phyloP scores from a whole-genome alignment of 2,888 invertebrate species.

The Conistra vaccinii region DNA sequence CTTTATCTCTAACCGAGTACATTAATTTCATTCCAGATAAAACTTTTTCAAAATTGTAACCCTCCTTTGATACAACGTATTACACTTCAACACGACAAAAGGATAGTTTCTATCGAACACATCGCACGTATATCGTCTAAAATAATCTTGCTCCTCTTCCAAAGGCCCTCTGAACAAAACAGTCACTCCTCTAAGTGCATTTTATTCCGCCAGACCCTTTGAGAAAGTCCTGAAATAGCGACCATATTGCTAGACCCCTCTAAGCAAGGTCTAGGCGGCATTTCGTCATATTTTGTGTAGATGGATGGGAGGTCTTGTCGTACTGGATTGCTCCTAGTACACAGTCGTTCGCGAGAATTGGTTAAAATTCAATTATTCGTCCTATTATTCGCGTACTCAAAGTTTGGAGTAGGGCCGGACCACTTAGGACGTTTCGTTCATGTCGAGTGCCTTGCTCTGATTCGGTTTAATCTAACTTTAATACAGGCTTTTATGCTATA shows the following conservation, averaged over 20 bases:
- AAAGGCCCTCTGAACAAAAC: constrained; percentile 80
- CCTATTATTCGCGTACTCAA: constrained; percentile 80
- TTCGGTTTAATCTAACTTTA: constrained; percentile 78
- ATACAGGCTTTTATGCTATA: constrained; percentile 68
- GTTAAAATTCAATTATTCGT: constrained; percentile 86
- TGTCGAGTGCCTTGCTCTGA: constrained; percentile 70
- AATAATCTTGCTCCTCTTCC: constrained; percentile 79
- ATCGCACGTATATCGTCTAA: constrained; percentile 73
- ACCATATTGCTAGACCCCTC: constrained; percentile 68
- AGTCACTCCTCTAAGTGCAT: constrained; percentile 82
- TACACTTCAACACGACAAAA: constrained; percentile 41
- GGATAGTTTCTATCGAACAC: constrained; percentile 63
- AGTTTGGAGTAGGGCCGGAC: constrained; percentile 76
- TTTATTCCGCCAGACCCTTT: constrained; percentile 83
- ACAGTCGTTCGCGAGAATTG: constrained; percentile 79
- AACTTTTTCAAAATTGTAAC: constrained; percentile 18
- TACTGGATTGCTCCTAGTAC: constrained; percentile 66
- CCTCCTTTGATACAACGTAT: constrained; percentile 31
- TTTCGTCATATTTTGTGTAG: constrained; percentile 46
- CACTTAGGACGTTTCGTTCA: constrained; percentile 78
- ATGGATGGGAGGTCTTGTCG: constrained; percentile 60
- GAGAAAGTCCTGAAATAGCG: constrained; percentile 69
- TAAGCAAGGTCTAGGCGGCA: constrained; percentile 19
- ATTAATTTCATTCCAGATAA: constrained; percentile 35
- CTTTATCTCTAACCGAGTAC: constrained; percentile 8